phyloP scores from a whole-genome alignment of 2,113 vertebrate genomes.

The Redunca redunca region DNA sequence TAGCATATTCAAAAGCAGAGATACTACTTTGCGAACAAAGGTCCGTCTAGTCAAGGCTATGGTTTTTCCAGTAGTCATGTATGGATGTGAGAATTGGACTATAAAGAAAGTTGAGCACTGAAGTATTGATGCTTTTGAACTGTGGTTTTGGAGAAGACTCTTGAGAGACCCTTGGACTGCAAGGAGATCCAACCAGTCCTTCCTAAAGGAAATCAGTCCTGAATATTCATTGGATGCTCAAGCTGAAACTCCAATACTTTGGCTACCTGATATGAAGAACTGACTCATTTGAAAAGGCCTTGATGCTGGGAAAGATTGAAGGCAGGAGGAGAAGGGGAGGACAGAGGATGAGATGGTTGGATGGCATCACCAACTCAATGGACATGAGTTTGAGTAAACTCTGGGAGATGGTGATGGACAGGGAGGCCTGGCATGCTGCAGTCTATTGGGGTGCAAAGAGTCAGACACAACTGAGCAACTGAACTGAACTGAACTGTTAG shows the following conservation, averaged over 20 bases:
- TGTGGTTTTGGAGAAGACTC: not conserved
- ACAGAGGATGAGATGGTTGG: not conserved
- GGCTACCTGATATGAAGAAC: not conserved
- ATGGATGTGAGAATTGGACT: not conserved
- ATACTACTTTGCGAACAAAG: not conserved
- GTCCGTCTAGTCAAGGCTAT: not conserved
- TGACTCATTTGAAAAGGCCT: not conserved
- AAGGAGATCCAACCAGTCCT: not conserved
- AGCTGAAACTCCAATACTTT: not conserved
- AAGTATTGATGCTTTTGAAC: not conserved
- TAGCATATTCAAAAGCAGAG: not conserved
- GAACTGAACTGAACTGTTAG: not conserved
- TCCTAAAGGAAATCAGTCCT: not conserved
- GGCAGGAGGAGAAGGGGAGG: not conserved
- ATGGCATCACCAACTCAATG: not conserved
- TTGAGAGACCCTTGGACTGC: not conserved
- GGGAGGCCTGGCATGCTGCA: not conserved
- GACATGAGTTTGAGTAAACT: not conserved
- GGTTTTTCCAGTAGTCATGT: not conserved
- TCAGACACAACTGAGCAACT: accelerated
- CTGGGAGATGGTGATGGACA: not conserved
- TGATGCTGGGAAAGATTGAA: not conserved
- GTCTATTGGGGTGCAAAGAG: not conserved
- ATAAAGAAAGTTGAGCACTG: not conserved
- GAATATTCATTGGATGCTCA: not conserved